phyloP scores from a whole-genome alignment of 1,140 invertebrate genomes.

The Neuroterus valhalla region DNA sequence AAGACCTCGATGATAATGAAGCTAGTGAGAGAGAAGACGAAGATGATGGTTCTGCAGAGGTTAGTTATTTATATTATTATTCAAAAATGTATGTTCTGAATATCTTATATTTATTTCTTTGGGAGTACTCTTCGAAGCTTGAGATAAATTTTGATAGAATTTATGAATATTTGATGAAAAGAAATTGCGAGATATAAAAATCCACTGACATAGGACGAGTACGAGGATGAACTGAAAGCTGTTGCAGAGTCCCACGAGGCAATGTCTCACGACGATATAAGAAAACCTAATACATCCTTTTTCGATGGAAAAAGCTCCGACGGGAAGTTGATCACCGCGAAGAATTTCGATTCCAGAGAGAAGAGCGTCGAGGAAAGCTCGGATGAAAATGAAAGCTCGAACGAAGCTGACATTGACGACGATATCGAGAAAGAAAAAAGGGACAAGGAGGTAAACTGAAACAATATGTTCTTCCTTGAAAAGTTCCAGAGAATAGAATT shows the following conservation, averaged over 20 bases:
- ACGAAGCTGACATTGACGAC: slow-evolving; percentile 55
- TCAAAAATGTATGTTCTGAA: too few relatives aligned
- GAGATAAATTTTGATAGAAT: slow-evolving; percentile 1
- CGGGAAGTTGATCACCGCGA: slow-evolving; percentile 12
- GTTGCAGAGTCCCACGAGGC: slow-evolving; percentile 65
- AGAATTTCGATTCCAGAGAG: slow-evolving; percentile 57
- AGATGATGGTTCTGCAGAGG: slow-evolving; percentile 29
- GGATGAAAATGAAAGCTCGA: slow-evolving; percentile 56
- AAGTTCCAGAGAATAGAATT: too few relatives aligned
- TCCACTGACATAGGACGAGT: slow-evolving; percentile 54
- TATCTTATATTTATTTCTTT: too few relatives aligned
- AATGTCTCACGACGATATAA: slow-evolving; percentile 63
- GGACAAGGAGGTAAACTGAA: slow-evolving; percentile 43
- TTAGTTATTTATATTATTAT: not conserved
- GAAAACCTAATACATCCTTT: slow-evolving; percentile 49
- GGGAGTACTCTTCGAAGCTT: too few relatives aligned
- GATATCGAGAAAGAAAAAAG: slow-evolving; percentile 39
- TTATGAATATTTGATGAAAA: slow-evolving; percentile 21
- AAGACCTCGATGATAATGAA: slow-evolving; percentile 33
- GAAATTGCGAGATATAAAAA: slow-evolving; percentile 11
- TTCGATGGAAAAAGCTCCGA: slow-evolving; percentile 21
- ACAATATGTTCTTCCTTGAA: not conserved
- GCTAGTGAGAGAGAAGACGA: slow-evolving; percentile 43
- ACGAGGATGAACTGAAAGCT: slow-evolving; percentile 66
- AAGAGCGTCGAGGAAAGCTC: slow-evolving; percentile 52